phyloP scores from a whole-genome alignment of 2,888 invertebrate genomes.

The Harmothoe impar region DNA sequence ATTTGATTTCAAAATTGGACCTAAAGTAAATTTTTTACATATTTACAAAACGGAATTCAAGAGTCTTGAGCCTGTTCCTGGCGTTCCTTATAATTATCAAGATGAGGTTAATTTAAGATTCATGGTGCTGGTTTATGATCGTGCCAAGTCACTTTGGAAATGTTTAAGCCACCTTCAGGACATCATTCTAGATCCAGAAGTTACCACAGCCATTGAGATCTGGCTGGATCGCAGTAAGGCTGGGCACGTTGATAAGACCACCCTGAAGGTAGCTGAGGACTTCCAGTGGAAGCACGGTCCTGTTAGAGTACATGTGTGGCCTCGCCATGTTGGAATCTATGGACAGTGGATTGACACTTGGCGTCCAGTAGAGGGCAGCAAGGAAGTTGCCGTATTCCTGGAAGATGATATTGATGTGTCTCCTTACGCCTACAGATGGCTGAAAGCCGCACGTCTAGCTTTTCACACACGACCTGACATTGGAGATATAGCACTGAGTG shows the following conservation, averaged over 20 bases:
- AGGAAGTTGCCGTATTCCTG: conserved; percentile 76
- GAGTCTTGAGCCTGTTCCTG: too few species aligned
- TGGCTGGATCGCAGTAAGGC: conserved; percentile 70
- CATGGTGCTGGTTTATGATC: conserved; percentile 69
- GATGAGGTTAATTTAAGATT: conserved; percentile 68
- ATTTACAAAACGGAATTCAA: too few species aligned
- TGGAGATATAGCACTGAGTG: not conserved
- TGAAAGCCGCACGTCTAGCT: not conserved
- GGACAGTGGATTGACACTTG: conserved; percentile 76
- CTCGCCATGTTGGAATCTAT: conserved; percentile 70
- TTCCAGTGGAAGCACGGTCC: conserved; percentile 71
- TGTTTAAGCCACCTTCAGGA: conserved; percentile 68
- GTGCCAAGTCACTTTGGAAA: conserved; percentile 67
- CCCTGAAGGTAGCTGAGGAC: conserved; percentile 66
- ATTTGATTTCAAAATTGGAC: too few species aligned
- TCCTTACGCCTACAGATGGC: conserved; percentile 74
- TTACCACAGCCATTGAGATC: conserved; percentile 68
- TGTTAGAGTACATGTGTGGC: conserved; percentile 69
- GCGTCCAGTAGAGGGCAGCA: conserved; percentile 71
- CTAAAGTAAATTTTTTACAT: too few species aligned
- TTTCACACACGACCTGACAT: not conserved
- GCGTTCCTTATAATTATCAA: not conserved
- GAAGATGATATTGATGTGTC: conserved; percentile 78
- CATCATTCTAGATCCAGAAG: conserved; percentile 68
- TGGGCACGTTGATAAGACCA: conserved; percentile 67